Percentiles rank a stretch among this genome's conserved stretches.
These are phyloP conservation scores for Dicyrtomina minuta DNA, from an alignment of 2,888 invertebrate species.

Conservation along the genomic window DNA sequence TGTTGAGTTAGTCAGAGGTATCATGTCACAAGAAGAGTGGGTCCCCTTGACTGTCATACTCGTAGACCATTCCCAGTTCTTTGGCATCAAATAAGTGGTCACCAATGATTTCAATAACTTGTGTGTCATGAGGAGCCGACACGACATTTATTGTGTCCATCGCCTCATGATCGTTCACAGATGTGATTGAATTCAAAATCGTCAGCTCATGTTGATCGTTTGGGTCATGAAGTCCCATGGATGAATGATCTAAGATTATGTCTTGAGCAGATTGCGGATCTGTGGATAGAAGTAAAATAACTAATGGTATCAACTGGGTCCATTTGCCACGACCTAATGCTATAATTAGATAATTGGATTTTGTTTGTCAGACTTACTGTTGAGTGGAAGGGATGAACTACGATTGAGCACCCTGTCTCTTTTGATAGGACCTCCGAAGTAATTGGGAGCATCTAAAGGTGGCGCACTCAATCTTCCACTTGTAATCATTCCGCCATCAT, in stretches of 20 bases:
- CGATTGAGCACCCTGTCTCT: constrained; percentile 18
- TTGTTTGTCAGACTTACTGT: neutral
- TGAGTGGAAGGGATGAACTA: constrained; percentile 13
- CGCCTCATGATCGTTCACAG: neutral
- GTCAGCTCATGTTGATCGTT: constrained; percentile 16
- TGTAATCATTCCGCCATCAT: neutral
- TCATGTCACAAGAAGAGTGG: constrained; percentile 24
- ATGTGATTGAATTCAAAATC: neutral
- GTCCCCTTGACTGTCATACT: constrained; percentile 24
- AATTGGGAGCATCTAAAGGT: neutral
- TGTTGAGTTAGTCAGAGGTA: too few relatives aligned
- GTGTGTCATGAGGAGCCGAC: constrained; percentile 3
- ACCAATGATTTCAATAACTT: constrained; percentile 28
- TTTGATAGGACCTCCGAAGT: neutral
- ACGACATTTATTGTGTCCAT: constrained; percentile 9
- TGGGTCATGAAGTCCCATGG: neutral
- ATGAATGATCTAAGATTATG: neutral
- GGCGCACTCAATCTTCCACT: constrained; percentile 15
- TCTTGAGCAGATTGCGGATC: neutral
- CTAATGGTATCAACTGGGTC: too few relatives aligned
- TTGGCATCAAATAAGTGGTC: constrained; percentile 28
- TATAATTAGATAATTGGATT: too few relatives aligned
- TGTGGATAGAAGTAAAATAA: neutral
- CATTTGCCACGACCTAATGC: too few relatives aligned
- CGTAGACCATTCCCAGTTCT: constrained; percentile 26